Evolutionary conservation across 2,888 invertebrate genomes (phyloP), one percentile per base, ranked within the genome.

Genomic region (Leucophora obtusa): DNA sequence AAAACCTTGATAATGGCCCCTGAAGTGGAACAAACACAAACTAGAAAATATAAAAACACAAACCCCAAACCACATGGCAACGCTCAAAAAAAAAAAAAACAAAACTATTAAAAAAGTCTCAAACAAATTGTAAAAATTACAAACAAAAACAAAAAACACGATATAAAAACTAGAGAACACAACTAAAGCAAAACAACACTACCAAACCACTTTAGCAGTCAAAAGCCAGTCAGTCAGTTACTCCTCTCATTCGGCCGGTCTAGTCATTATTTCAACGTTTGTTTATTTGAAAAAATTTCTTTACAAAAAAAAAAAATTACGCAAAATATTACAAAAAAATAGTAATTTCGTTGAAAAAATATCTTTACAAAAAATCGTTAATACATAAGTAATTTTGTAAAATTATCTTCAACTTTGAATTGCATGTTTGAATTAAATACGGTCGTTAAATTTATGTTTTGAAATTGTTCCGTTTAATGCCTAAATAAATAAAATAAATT

Each of bases 1-100:
- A 82, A 79, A 82, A 82, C 79, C 79, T 82, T 82, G 82, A 79
- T 79, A 82, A 82, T 82, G 79, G 72, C 82, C 78, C 78, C 71
- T 82, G 81, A 81, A 58, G 24, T 59, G n/a, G 21, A 75, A 47
- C 63, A 60, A 65, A 74, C 54, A 75, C 74, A 79, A 70, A 68
- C 38, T 62, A 79, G 33, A 71, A 28, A 69, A 76, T 65, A 80
- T 35, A 11, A 50, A 58, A 38, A 77, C 35, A 53, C 54, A 81
- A 59, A 71, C 15, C 59, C 68, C 54, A 59, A 65, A 50, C 0
- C 75, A 68, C 75, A 71, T 75, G 79, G 66, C 79, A 78, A 73
- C 70, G 78, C 69, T 50, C 63, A 28, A 62, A 6, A 82, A 73
- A 6, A 82, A 73, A 43, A 53, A 11, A 60, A 18, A 15, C 35